Conservation (phyloP, 2,888 invertebrate genomes). For the Liopterus haemorrhoidalis region DNA sequence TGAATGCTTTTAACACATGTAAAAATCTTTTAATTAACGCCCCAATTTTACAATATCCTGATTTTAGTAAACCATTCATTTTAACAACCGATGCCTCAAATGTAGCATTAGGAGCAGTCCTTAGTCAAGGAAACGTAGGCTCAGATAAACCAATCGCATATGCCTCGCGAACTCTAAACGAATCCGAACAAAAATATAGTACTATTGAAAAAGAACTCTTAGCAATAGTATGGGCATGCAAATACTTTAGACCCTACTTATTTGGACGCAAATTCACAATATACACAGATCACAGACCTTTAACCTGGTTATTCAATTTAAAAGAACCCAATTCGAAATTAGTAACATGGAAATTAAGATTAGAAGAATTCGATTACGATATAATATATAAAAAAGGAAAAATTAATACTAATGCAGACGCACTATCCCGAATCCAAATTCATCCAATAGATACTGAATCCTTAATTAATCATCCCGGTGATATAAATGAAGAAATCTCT, state of each 20-base stretch:
- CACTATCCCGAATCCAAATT: slow-evolving; percentile 6
- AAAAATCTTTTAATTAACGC: too few species aligned
- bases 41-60: too few species aligned
- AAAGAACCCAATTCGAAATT: slow-evolving; percentile 40
- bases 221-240: slow-evolving; percentile 27
- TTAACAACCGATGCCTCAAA: too few species aligned
- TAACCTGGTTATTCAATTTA: slow-evolving; percentile 37
- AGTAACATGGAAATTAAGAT: slow-evolving; percentile 37
- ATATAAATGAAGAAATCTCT: background rate
- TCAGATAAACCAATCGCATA: too few species aligned
- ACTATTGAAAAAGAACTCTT: slow-evolving; percentile 30
- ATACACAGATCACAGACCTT: slow-evolving; percentile 39
- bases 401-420: slow-evolving; percentile 1
- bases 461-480: background rate
- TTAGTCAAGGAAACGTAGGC: too few species aligned
- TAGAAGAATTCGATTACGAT: slow-evolving; percentile 33
- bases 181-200: slow-evolving; percentile 25
- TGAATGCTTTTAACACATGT: too few species aligned
- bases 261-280: slow-evolving; percentile 36
- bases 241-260: slow-evolving; percentile 30
- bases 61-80: too few species aligned
- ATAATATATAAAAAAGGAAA: slow-evolving; percentile 5
- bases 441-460: slow-evolving; percentile 2
- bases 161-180: too few species aligned
- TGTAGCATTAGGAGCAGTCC: too few species aligned